Percentiles rank a stretch among this genome's conserved stretches.
phyloP scores from a whole-genome alignment of 2,888 invertebrate genomes.

The Aporophyla nigra region DNA sequence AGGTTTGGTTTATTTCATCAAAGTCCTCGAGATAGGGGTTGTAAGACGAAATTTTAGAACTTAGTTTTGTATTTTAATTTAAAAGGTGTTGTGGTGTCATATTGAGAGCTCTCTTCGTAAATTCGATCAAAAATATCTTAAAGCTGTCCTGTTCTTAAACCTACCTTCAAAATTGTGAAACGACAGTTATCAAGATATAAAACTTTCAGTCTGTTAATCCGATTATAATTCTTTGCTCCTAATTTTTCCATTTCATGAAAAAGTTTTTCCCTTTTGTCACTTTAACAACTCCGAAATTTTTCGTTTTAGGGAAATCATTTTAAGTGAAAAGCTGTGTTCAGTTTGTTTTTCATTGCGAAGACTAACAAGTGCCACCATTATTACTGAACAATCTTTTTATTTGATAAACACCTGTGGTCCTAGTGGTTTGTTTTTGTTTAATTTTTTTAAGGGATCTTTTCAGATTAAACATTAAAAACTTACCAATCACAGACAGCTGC shows the following conservation, averaged over 20 bases:
- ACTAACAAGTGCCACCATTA: not conserved
- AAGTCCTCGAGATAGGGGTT: not conserved
- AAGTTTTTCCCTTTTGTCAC: slow-evolving; percentile 28
- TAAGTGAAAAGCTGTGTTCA: slow-evolving; percentile 29
- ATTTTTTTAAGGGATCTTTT: not conserved
- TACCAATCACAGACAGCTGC: slow-evolving; percentile 88
- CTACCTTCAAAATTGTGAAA: slow-evolving; percentile 7
- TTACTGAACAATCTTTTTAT: not conserved
- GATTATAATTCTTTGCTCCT: slow-evolving; percentile 35
- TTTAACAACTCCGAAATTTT: slow-evolving; percentile 31
- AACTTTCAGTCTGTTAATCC: slow-evolving; percentile 47
- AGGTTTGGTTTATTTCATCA: not conserved
- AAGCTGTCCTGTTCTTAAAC: no score
- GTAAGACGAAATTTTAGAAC: no score
- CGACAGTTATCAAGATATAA: slow-evolving; percentile 32
- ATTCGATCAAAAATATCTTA: not conserved
- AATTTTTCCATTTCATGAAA: slow-evolving; percentile 34
- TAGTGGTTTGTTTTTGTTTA: not conserved
- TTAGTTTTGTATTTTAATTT: no score
- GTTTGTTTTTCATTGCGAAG: slow-evolving; percentile 15
- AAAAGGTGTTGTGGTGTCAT: no score
- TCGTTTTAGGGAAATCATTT: slow-evolving; percentile 31
- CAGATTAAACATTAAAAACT: slow-evolving; percentile 49
- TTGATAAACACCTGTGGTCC: not conserved
- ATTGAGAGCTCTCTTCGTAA: not conserved